Evolutionary conservation across 2,888 invertebrate species (phyloP).

Genomic region (Cataglyphis altisquamis): DNA sequence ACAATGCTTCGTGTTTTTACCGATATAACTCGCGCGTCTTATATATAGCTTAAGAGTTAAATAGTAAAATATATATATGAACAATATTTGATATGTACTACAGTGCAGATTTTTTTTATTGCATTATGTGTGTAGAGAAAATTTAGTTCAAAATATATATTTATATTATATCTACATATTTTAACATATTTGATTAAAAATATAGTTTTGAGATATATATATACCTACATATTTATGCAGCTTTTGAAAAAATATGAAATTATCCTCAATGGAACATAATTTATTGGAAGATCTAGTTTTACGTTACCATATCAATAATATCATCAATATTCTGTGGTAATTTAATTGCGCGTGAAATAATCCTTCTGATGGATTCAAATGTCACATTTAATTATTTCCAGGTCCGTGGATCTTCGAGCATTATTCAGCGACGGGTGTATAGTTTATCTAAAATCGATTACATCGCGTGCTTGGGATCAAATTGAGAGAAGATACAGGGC

Average conservation of each 20-base stretch:
- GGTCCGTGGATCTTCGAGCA: conserved; percentile 25
- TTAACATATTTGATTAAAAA: neutral
- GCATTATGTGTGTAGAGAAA: neutral
- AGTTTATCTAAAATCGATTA: conserved; percentile 60
- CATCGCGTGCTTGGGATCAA: conserved; percentile 27
- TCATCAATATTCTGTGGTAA: neutral
- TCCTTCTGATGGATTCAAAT: conserved; percentile 12
- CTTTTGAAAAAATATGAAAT: neutral
- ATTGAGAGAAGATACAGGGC: conserved; percentile 36
- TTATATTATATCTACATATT: neutral
- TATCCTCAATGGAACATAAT: neutral
- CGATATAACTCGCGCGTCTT: neutral
- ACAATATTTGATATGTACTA: neutral
- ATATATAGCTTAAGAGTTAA: neutral
- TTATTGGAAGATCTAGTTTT: conserved; percentile 27
- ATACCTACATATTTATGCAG: neutral
- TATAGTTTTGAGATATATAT: neutral
- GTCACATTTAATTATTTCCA: conserved; percentile 46
- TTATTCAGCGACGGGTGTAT: conserved; percentile 47
- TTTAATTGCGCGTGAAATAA: conserved; percentile 13
- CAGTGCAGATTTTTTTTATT: neutral
- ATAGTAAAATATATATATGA: neutral
- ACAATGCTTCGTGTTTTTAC: neutral
- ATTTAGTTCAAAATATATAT: neutral
- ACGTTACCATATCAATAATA: conserved; percentile 14